A percentile compares a stretch with the other conserved stretches of the same genome.
Conservation (phyloP, 2,888 invertebrate species). For the Cheilosia vulpina region DNA sequence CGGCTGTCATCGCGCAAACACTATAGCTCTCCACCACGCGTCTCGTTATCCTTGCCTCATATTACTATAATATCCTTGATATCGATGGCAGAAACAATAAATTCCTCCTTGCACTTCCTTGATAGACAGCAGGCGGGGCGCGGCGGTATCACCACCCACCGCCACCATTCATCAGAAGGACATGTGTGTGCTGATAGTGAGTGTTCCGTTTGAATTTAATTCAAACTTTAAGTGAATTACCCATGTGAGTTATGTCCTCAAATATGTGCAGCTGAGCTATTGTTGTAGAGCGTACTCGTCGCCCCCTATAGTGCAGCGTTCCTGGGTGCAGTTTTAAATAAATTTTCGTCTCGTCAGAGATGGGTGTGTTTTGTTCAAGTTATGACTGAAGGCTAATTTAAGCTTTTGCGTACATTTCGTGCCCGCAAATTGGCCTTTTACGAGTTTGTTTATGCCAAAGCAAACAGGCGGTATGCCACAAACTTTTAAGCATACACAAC, state of each 20-base stretch:
- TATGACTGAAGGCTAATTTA: conserved; percentile 55
- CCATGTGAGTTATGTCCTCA: conserved; percentile 66
- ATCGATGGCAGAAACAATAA: conserved; percentile 75
- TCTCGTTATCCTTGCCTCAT: conserved; percentile 69
- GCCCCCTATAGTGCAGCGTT: not conserved
- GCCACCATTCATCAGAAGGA: conserved; percentile 56
- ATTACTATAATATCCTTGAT: conserved; percentile 69
- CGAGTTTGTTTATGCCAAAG: conserved; percentile 61
- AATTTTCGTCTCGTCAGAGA: conserved; percentile 29
- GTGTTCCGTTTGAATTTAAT: conserved; percentile 66
- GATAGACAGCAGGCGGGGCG: conserved; percentile 57
- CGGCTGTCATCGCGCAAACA: conserved; percentile 72
- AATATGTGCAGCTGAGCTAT: conserved; percentile 27
- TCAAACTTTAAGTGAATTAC: conserved; percentile 74
- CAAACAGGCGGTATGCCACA: conserved; percentile 47
- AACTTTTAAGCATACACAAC: conserved; percentile 58
- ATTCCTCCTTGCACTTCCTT: conserved; percentile 73
- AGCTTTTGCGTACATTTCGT: conserved; percentile 56
- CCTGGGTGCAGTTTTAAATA: conserved; percentile 70
- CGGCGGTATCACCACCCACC: not conserved
- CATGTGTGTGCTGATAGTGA: conserved; percentile 32
- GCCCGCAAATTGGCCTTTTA: conserved; percentile 72
- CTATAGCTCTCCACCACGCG: conserved; percentile 50
- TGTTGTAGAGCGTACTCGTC: conserved; percentile 10
- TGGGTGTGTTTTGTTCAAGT: conserved; percentile 27